Base-by-base conservation (phyloP, 2,888 invertebrate species). In the Chrysotoxum bicinctum region DNA sequence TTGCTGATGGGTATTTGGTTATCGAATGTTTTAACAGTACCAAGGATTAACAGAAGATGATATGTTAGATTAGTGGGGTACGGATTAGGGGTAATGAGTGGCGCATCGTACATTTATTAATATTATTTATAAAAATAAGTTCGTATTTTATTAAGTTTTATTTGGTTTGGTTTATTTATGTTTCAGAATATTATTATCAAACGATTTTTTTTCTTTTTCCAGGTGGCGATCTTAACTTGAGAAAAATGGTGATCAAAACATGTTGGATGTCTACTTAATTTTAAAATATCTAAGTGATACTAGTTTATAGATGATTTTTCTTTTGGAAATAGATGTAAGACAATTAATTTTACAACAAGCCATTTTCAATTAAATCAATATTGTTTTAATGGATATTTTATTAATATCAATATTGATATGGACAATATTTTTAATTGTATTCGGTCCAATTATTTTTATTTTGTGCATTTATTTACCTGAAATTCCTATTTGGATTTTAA, bases 381-480 rank as follows among this genome's bases (percentile, higher is more conserved):
- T 58, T 0, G 1, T 21, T n/a, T 9, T n/a, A 64, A 74, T 70
- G 79, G 56, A 77, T 21, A 64, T 58, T 66, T 50, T 37, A 30
- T 50, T 81, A 37, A 70, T 90, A 16, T 89, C 89, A 69, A 83
- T 90, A 68, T 92, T 95, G 89, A 93, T 93, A 87, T 95, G 95
- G 94, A 92, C 95, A 80, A 93, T 93, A 75, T 92, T 94, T 73
- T 93, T 95, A 88, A 92, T 95, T 78, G 90, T 95, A 76, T 94
- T 95, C 89, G 95, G 95, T 88, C 95, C 95, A 45, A 92, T 95
- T 88, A 93, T 95, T 88, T 93, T 95, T 90, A 93, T 95, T 87
- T 87, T 90, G 83, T 90, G 90, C 88, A 92, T 95, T 80, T 94
- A 94, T 90, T 92, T 95, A 88, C 95, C 96, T 73, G 95, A 95